Evolutionary conservation across 2,113 vertebrate genomes (phyloP).

Genomic region (Catagonus wagneri): DNA sequence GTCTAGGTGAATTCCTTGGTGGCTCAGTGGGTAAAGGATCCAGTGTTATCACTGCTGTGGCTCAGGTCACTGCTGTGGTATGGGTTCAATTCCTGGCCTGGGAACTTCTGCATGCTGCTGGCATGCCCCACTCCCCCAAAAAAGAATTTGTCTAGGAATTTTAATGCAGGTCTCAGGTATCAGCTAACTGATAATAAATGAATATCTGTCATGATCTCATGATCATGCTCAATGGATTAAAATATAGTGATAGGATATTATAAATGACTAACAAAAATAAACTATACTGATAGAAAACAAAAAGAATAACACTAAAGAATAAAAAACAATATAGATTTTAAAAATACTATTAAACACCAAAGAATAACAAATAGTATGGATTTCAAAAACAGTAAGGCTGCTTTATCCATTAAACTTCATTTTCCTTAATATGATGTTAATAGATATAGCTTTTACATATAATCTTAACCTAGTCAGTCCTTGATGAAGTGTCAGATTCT

Average conservation of each 20-base stretch:
- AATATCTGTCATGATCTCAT: neutral
- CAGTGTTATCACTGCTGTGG: no score
- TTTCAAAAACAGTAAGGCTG: neutral
- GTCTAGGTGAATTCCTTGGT: no score
- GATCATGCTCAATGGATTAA: neutral
- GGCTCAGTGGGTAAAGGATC: no score
- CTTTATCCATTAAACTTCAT: neutral
- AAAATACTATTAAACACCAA: neutral
- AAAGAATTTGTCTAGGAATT: neutral
- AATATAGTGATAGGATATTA: neutral
- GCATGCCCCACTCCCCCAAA: no score
- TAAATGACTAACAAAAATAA: conserved; percentile 8
- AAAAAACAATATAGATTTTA: neutral
- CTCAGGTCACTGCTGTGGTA: no score
- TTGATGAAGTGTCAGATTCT: neutral
- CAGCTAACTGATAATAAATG: neutral
- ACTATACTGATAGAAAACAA: neutral
- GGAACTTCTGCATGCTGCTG: no score
- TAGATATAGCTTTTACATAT: neutral
- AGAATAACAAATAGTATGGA: neutral
- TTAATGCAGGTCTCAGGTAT: neutral
- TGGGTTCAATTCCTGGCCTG: no score
- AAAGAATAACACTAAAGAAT: neutral
- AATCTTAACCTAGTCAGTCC: neutral
- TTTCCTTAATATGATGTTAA: neutral